Evolutionary conservation across 2,888 invertebrate genomes (phyloP).

Genomic region (Notodonta ziczac): DNA sequence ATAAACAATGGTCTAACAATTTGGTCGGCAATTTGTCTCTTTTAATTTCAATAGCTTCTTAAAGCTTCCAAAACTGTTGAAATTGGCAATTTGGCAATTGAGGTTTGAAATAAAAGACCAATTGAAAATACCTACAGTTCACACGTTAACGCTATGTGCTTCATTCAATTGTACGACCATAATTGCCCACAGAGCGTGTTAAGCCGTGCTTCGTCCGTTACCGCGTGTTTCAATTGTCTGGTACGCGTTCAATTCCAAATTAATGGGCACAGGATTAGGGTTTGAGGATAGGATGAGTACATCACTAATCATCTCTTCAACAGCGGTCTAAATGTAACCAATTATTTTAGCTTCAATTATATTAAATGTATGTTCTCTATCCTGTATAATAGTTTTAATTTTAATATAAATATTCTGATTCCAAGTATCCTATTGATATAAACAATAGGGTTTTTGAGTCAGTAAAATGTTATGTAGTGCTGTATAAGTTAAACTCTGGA

Average conservation of each 20-base stretch:
- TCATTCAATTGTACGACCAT: slow-evolving; percentile 61
- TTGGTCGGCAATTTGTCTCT: too few species aligned
- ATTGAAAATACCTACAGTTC: slow-evolving; percentile 45
- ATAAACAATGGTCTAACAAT: too few species aligned
- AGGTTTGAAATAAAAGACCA: slow-evolving; percentile 28
- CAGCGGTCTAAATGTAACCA: slow-evolving; percentile 50
- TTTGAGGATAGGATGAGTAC: slow-evolving; percentile 62
- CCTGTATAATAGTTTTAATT: too few species aligned
- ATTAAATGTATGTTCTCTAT: neutral
- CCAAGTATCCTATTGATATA: too few species aligned
- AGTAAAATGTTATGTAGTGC: neutral
- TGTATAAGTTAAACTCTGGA: neutral
- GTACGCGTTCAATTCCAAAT: slow-evolving; percentile 59
- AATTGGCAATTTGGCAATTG: slow-evolving; percentile 36
- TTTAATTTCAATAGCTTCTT: slow-evolving; percentile 21
- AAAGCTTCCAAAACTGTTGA: slow-evolving; percentile 17
- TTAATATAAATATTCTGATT: too few species aligned
- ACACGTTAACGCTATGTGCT: slow-evolving; percentile 43
- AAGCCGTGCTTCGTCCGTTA: slow-evolving; percentile 56
- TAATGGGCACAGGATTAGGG: slow-evolving; percentile 66
- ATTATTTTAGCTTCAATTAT: slow-evolving; percentile 43
- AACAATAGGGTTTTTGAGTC: neutral
- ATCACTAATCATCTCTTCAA: slow-evolving; percentile 67
- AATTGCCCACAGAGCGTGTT: slow-evolving; percentile 74
- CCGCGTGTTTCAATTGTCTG: slow-evolving; percentile 64